These are phyloP conservation scores for Petroica traversi DNA, from an alignment of 2,113 vertebrate genomes.

Conservation along the genomic window DNA sequence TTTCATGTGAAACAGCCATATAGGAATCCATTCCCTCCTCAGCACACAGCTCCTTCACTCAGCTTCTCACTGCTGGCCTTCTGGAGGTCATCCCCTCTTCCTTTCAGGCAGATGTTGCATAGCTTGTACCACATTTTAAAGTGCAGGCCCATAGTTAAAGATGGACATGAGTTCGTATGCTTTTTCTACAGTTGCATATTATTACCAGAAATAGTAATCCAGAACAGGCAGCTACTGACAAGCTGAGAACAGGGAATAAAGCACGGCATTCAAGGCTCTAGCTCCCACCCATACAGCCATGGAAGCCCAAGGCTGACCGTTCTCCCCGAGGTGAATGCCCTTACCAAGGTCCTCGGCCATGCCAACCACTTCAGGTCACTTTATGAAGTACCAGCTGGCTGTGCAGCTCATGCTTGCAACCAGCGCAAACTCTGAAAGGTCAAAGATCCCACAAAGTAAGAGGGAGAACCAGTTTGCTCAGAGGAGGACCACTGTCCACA, in stretches of 20 bases:
- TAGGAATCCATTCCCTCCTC: slow-evolving; percentile 31
- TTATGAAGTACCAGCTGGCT: neutral
- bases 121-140: neutral
- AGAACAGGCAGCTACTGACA: neutral
- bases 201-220: slow-evolving; percentile 46
- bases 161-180: neutral
- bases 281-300: neutral
- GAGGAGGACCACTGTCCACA: neutral
- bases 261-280: neutral
- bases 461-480: neutral
- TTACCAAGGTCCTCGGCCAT: neutral
- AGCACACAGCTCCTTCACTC: slow-evolving; percentile 1
- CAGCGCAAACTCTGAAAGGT: neutral
- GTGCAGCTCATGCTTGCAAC: rapidly evolving
- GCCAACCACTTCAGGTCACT: neutral
- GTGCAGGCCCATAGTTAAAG: neutral
- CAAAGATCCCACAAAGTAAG: neutral
- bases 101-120: neutral
- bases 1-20: slow-evolving; percentile 37
- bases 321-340: neutral
- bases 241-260: neutral
- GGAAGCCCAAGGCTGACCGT: neutral
- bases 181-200: neutral
- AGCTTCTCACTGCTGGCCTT: neutral
- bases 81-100: slow-evolving; percentile 19